Percentiles rank a stretch among this genome's conserved stretches.
Evolutionary conservation across 2,888 invertebrate genomes (phyloP).

Genomic region (Lithophane leautieri): DNA sequence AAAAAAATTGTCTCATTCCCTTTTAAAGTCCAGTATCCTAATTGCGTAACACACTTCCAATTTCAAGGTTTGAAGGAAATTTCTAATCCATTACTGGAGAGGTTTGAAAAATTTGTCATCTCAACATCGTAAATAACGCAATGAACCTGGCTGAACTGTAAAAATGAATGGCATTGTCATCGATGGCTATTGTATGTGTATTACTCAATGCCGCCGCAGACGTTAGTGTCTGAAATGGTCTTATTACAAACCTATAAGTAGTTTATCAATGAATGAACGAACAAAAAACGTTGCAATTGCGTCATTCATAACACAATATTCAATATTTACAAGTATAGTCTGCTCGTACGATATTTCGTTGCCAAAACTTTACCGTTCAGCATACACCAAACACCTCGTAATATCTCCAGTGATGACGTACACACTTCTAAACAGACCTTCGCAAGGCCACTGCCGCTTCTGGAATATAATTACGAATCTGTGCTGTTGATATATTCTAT

Average conservation of each 20-base stretch:
- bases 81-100: no score
- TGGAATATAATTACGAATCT: conserved; percentile 3
- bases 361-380: conserved; percentile 25
- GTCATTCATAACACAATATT: not conserved
- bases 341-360: not conserved
- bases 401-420: not conserved
- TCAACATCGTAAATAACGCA: no score
- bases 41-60: no score
- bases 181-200: no score
- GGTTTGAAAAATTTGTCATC: no score
- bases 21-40: no score
- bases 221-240: not conserved
- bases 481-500: not conserved
- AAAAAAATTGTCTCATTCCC: no score
- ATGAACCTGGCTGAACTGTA: no score
- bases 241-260: not conserved
- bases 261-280: conserved; percentile 10
- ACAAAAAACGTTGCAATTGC: not conserved
- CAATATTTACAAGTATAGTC: conserved; percentile 26
- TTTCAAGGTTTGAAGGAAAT: no score
- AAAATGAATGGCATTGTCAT: no score
- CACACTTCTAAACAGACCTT: not conserved
- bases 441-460: not conserved
- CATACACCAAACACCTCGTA: not conserved
- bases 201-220: not conserved